Evolutionary conservation across 2,113 vertebrate genomes (phyloP), one percentile per base, ranked within the genome.

Genomic region (Platysternon megacephalum): DNA sequence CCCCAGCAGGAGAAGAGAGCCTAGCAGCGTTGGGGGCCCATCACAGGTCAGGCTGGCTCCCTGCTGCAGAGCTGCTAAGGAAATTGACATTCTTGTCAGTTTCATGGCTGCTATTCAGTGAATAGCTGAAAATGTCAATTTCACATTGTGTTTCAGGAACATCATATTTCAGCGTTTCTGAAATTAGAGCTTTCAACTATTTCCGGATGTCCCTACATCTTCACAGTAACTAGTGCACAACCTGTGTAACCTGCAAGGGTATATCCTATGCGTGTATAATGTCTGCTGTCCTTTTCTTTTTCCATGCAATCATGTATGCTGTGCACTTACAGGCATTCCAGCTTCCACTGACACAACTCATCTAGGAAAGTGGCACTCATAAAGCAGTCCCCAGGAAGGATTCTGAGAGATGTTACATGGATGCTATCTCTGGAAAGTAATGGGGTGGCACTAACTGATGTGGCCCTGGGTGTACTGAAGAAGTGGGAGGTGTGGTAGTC

Each of bases 1-100:
- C 56, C 74, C 93, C 88, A 91, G 86, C 90, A 94, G 93, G 55
- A 79, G 82, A 86, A 90, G 89, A 52, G 35, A 84, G 49, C 88
- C 82, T 0, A 87, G 86, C 91, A 94, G 16, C 61, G 16, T 8
- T n/a, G 35, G 35, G 61, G 35, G 16, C 16, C 35, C 32, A 68
- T 68, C 61, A n/a, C 61, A 68, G 35, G 17, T 68, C 4, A 9
- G 16, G 35, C 61, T 68, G 61, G 6, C 61, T n/a, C 35, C 32
- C 35, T 68, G 61, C 35, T n/a, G 61, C 8, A 19, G 35, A n/a
- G 16, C 16, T 9, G 61, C 61, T 68, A n/a, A 68, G 29, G 61
- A n/a, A 68, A 68, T n/a, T 68, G 35, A 61, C 56, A 61, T 68
- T 68, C 61, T n/a, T 68, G 32, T 68, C 17, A 68, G 61, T n/a